Base-by-base conservation (phyloP, 1,140 invertebrate species). In the Coboldia fuscipes region DNA sequence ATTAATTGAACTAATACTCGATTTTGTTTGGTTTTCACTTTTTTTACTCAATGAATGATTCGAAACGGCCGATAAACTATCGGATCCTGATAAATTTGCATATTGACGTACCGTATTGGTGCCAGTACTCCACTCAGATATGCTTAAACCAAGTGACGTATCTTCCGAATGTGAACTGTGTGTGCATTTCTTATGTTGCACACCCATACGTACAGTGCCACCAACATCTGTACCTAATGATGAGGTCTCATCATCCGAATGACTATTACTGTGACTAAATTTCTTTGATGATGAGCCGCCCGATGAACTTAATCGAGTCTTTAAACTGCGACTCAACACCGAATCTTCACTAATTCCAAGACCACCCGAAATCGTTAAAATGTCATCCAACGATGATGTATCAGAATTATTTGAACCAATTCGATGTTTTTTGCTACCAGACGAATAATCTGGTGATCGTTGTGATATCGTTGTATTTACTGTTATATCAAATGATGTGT, bases 121-220 rank as follows among this genome's bases (percentile, higher is more conserved):
- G 17, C 75, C 76, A 23, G 77, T 82, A 0, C 77, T 82, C 75
- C 77, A 83, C 42, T 83, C 79, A 2, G 77, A 81, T 45, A 79
- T 74, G 40, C 76, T 79, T 19, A 82, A 54, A 13, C 77, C 79
- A 50, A 82, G 75, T 0, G 78, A 82, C 2, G 78, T 84, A 46
- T 83, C 77, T 50, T 81, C 79, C 14, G 76, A 79, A 47, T 80
- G 75, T 0, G 76, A 80, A 53, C 76, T 69, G 51, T 76, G 66
- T 33, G 74, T 62, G 55, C 76, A 70, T 65, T 78, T 61, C 40
- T 75, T 75, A 34, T 72, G 73, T 47, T 75, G 74, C 5, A 78
- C 51, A 4, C 71, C 75, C 44, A 77, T 72, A 48, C 75, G 69
- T 0, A 81, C 76, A 0, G 77, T 82, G 14, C 75, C 78, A 51